Percentiles rank a stretch among this genome's conserved stretches.
These are phyloP conservation scores for Cryptoprocta ferox DNA, from an alignment of 2,797 vertebrate species.

Conservation along the genomic window DNA sequence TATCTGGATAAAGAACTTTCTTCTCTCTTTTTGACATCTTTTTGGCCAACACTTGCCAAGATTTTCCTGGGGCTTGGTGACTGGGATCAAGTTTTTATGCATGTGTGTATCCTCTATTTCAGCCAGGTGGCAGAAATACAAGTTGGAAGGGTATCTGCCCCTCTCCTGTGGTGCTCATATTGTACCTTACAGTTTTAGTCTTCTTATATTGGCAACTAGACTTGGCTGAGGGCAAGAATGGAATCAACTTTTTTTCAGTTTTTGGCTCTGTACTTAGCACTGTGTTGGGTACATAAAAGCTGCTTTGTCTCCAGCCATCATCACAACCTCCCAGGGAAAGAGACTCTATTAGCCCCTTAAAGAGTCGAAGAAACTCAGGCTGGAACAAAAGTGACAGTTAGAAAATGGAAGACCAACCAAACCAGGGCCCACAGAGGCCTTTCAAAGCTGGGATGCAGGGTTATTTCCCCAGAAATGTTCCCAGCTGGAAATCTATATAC, in stretches of 20 bases:
- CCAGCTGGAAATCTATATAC: background rate
- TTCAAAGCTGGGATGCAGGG: background rate
- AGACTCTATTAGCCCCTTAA: background rate
- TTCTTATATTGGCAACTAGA: conserved; percentile 25
- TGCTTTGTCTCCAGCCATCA: background rate
- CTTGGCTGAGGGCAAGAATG: conserved; percentile 18
- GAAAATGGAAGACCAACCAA: background rate
- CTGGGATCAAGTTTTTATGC: background rate
- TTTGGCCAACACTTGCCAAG: background rate
- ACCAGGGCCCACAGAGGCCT: background rate
- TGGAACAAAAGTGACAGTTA: background rate
- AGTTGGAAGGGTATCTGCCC: background rate
- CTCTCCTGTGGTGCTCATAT: background rate
- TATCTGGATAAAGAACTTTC: background rate
- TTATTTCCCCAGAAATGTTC: background rate
- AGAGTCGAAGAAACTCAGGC: conserved; percentile 43
- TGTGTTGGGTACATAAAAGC: background rate
- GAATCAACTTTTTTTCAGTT: background rate
- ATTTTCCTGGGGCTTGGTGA: background rate
- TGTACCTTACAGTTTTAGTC: conserved; percentile 34
- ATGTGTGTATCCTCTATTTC: background rate
- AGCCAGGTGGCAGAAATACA: background rate
- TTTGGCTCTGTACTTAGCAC: conserved; percentile 49
- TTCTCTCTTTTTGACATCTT: background rate
- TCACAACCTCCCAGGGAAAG: background rate